Percentiles rank a stretch among this genome's conserved stretches.
These are phyloP conservation scores for Lepas anatifera DNA, from an alignment of 2,888 invertebrate species.

Conservation along the genomic window DNA sequence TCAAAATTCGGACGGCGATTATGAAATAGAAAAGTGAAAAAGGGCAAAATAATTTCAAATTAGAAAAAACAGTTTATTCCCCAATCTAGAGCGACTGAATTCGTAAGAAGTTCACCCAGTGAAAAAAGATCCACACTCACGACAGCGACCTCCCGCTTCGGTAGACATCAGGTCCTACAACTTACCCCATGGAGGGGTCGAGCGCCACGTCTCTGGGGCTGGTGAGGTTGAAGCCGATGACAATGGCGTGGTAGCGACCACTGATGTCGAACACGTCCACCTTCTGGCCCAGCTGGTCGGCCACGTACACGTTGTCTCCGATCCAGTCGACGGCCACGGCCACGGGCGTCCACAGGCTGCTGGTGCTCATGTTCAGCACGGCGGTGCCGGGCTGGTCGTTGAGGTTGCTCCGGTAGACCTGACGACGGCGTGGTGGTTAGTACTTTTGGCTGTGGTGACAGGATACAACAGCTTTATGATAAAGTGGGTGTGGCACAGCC, in stretches of 20 bases:
- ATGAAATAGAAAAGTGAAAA: no score
- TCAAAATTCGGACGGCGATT: no score
- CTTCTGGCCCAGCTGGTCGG: slow-evolving; percentile 82
- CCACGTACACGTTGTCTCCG: slow-evolving; percentile 88
- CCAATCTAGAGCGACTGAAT: no score
- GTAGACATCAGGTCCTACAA: background rate
- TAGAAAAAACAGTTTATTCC: no score
- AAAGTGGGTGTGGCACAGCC: no score
- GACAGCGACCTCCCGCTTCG: background rate
- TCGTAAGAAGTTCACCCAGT: no score
- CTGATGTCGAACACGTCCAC: slow-evolving; percentile 86
- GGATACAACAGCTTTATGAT: no score
- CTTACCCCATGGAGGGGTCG: slow-evolving; percentile 73
- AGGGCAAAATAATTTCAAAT: no score
- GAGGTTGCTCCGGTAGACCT: slow-evolving; percentile 20
- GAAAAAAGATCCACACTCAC: no score
- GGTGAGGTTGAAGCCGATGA: slow-evolving; percentile 78
- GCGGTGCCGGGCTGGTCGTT: slow-evolving; percentile 53
- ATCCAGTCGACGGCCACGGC: slow-evolving; percentile 94
- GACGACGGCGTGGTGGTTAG: slow-evolving; percentile 17
- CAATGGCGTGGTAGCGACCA: slow-evolving; percentile 77
- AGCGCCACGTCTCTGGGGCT: slow-evolving; percentile 82
- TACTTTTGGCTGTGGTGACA: no score
- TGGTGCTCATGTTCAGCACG: slow-evolving; percentile 45
- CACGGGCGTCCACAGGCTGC: slow-evolving; percentile 59